Conservation (phyloP, 2,888 invertebrate genomes). For the Temnothorax ravouxi region DNA sequence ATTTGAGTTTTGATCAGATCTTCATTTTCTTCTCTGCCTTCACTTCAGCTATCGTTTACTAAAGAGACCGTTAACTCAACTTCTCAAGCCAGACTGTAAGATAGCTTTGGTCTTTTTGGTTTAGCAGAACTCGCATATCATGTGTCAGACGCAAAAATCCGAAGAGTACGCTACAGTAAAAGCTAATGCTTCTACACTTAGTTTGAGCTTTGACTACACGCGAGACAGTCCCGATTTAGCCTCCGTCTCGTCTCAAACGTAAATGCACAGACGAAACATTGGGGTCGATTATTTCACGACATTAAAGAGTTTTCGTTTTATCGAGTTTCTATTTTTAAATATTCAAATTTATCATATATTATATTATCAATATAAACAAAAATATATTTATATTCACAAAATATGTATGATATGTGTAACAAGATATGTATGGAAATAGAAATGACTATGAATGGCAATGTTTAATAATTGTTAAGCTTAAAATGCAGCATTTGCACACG, state of each 20-base stretch:
- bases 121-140: slow-evolving; percentile 45
- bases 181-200: slow-evolving; percentile 53
- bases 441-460: not conserved
- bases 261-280: slow-evolving; percentile 21
- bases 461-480: not conserved
- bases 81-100: not conserved
- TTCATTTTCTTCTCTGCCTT: not conserved
- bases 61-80: slow-evolving; percentile 18
- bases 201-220: slow-evolving; percentile 46
- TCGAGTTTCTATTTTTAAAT: not conserved
- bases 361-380: not conserved
- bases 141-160: slow-evolving; percentile 47
- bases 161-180: slow-evolving; percentile 8
- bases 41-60: slow-evolving; percentile 7
- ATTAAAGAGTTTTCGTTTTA: not conserved
- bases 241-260: slow-evolving; percentile 22
- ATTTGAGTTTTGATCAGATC: not conserved
- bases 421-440: too few species aligned
- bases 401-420: too few species aligned
- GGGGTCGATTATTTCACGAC: not conserved
- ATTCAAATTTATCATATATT: not conserved
- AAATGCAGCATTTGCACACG: not conserved
- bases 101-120: slow-evolving; percentile 21
- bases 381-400: too few species aligned
- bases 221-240: slow-evolving; percentile 52